These are phyloP conservation scores for Dromiciops gliroides DNA, from an alignment of 2,113 vertebrate genomes.

Conservation along the genomic window DNA sequence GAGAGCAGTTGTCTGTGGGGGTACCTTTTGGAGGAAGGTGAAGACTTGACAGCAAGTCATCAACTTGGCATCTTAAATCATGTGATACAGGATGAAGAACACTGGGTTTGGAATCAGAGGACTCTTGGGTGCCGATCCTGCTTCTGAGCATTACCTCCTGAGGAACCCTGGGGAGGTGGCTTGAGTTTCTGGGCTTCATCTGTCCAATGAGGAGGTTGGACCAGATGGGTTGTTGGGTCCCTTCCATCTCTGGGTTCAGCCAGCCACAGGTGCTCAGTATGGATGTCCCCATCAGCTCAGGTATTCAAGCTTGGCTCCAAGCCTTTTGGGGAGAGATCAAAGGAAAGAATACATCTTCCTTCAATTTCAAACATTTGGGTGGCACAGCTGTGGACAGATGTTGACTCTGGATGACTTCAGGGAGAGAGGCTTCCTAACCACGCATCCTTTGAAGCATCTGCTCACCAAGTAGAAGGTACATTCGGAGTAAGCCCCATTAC, in stretches of 20 bases:
- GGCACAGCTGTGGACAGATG: constrained; percentile 68
- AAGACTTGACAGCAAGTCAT: neutral
- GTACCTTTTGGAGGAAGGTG: neutral
- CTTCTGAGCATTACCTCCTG: too few relatives aligned
- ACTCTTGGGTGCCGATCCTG: too few relatives aligned
- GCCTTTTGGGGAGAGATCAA: constrained; percentile 64
- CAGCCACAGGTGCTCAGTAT: neutral
- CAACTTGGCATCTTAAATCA: neutral
- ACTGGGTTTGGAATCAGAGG: neutral
- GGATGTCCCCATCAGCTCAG: neutral
- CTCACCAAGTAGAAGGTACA: constrained; percentile 71
- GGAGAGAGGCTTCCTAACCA: constrained; percentile 25
- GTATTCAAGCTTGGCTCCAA: constrained; percentile 48
- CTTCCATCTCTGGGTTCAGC: neutral
- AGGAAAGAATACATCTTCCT: constrained; percentile 72
- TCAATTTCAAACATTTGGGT: constrained; percentile 69
- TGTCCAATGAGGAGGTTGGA: neutral
- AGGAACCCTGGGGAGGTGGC: too few relatives aligned
- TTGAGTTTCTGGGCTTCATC: too few relatives aligned
- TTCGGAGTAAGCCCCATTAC: constrained; percentile 58
- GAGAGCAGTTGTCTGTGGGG: neutral
- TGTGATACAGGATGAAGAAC: neutral
- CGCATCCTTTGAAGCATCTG: constrained; percentile 74
- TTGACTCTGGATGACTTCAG: constrained; percentile 58
- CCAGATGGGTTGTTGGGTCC: neutral